phyloP scores from a whole-genome alignment of 2,797 vertebrate species.

The Steatocranus sp. region DNA sequence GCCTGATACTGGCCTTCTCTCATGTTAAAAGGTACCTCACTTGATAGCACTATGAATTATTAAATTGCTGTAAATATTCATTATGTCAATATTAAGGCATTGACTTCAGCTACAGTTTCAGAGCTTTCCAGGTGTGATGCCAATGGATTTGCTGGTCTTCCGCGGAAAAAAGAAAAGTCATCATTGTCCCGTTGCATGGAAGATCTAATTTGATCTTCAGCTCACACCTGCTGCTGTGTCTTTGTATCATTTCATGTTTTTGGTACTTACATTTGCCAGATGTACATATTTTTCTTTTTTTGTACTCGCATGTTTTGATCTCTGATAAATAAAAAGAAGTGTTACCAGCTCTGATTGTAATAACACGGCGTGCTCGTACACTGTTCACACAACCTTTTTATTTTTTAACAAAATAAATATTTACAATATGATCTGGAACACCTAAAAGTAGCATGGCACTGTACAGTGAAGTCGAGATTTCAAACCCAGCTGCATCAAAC shows the following conservation, averaged over 20 bases:
- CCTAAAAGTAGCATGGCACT: conserved; percentile 52
- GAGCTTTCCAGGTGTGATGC: conserved; percentile 32
- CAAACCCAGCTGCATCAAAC: not conserved
- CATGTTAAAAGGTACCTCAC: conserved; percentile 41
- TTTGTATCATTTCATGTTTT: conserved; percentile 33
- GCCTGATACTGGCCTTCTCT: not conserved
- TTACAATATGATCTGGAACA: conserved; percentile 62
- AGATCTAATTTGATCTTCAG: not conserved
- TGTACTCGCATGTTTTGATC: conserved; percentile 62
- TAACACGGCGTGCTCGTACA: not conserved
- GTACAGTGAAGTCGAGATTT: conserved; percentile 15
- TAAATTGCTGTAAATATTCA: conserved; percentile 53
- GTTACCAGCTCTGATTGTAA: conserved; percentile 2
- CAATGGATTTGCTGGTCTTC: conserved; percentile 30
- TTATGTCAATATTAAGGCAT: conserved; percentile 14
- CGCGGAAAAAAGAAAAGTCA: not conserved
- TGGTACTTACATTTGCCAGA: conserved; percentile 61
- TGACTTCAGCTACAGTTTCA: conserved; percentile 6
- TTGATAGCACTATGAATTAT: conserved; percentile 41
- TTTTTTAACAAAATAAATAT: conserved; percentile 78
- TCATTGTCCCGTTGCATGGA: not conserved
- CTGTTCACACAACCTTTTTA: conserved; percentile 51
- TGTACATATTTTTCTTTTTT: conserved; percentile 68
- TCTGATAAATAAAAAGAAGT: conserved; percentile 55
- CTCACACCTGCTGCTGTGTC: not conserved